Base-by-base conservation (phyloP, 2,888 invertebrate genomes). In the Allolobophora icterica region DNA sequence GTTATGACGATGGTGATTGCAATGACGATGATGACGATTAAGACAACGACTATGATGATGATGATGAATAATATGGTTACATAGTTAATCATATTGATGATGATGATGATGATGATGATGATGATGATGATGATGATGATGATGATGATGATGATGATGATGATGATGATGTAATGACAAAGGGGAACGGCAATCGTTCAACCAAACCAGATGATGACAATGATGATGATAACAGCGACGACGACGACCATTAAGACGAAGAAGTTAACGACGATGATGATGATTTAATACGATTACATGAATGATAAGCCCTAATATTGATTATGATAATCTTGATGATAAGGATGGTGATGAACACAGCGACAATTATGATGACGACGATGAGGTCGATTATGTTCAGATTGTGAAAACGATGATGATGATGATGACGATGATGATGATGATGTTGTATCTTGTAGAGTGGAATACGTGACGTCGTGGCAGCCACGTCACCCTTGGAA, bases 401-500 rank as follows among this genome's bases (percentile, higher is more conserved):
- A 83, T 34, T 35, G 83, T 83, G 71, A 71, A 19, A 38, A 90
- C 33, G 71, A 90, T 33, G 71, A 90, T 90, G 71, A 90, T 71
- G 71, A 90, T 33, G 35, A 90, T 90, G 71, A 90, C 71, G 71
- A 58, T 58, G 21, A 83, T 90, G 71, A 90, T 90, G 33, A 90
- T 21, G 52, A 24, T 71, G 0, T n/a, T 90, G 35, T 0, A 35
- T 45, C n/a, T 30, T 90, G 84, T 35, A 90, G 90, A 34, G 0
- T 35, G 90, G 90, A 52, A 83, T 90, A 35, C 90, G 90, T 71
- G 90, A 90, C 34, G 35, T 40, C 6, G 90, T 90, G 83, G 90
- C 90, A n/a, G 34, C 35, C 35, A 90, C 90, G 33, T 35, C 33
- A 24, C 24, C n/a, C 33, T n/a, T 90, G 90, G 71, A 71, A 24